Percentiles rank a stretch among this genome's conserved stretches.
Conservation (phyloP, 2,888 invertebrate species). For the Drosophila koepferae region DNA sequence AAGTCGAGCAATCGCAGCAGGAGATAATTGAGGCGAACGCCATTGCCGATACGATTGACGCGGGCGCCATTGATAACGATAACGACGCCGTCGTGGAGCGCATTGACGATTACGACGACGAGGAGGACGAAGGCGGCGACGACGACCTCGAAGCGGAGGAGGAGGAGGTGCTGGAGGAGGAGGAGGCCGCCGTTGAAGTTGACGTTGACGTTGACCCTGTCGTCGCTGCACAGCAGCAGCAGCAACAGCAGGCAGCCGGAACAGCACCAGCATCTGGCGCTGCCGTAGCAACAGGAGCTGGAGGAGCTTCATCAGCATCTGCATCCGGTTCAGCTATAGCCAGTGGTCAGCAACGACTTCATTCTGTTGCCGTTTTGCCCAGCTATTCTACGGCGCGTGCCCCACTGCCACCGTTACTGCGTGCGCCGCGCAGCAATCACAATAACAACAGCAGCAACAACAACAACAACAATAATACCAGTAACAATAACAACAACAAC, state of each 20-base stretch:
- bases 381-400: constrained; percentile 57
- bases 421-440: constrained; percentile 50
- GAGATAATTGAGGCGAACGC: constrained; percentile 57
- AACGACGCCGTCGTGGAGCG: constrained; percentile 74
- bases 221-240: constrained; percentile 2
- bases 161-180: constrained; percentile 28
- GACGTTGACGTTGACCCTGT: constrained; percentile 13
- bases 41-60: constrained; percentile 73
- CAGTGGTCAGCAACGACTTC: constrained; percentile 48
- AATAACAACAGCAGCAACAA: constrained; percentile 25
- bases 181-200: constrained; percentile 25
- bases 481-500: constrained; percentile 29
- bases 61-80: constrained; percentile 59
- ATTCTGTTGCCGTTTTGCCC: constrained; percentile 70
- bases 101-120: constrained; percentile 73
- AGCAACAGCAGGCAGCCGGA: constrained; percentile 5
- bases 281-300: constrained; percentile 2
- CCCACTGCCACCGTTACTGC: constrained; percentile 62
- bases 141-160: constrained; percentile 47
- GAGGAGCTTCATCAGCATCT: background rate
- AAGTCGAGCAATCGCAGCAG: constrained; percentile 24
- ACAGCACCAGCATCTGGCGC: constrained; percentile 3
- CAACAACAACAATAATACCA: constrained; percentile 36
- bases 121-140: constrained; percentile 64
- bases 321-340: constrained; percentile 3